Evolutionary conservation across 2,888 invertebrate genomes (phyloP), one percentile per base, ranked within the genome.

Genomic region (Azorinus chamasolen): DNA sequence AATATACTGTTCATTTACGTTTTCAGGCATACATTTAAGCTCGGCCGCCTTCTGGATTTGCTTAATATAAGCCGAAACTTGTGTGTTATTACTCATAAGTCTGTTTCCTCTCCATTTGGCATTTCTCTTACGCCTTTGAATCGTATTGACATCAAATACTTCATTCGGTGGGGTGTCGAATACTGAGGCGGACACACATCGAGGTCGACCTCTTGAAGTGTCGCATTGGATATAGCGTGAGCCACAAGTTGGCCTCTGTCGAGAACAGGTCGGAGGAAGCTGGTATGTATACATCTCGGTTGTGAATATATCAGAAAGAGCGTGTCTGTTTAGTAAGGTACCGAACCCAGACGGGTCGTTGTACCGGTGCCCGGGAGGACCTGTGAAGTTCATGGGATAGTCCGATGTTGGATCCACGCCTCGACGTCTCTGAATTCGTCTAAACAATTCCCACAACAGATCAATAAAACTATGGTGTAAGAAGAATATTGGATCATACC

Each of bases 401-500:
- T 88, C 87, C 8, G 64, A 80, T 2, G 78, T 83, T 12, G 87
- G 85, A 39, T 87, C 79, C 8, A 85, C 71, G 10, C 87, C 84
- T 18, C 63, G 63, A 1, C 64, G 55, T 18, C 83, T 54, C 62
- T 87, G 87, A 12, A 84, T 84, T 12, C 83, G 73, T 39, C 88
- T 72, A 58, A 89, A 89, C 24, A 87, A 62, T 54, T 88, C 87
- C 88, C 88, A 89, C 2, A 89, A 57, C 57, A 87, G 84, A 61
- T 90, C 90, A 16, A 89, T 84, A 57, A 87, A 89, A 0, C 87
- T 84, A 74, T 89, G 89, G 59, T 87, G 86, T 43, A 89, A 41
- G 54, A 84, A 85, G 72, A 89, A 90, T n/a, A 88, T 55, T 0
- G 89, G 88, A 62, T 90, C 90, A 74, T 79, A 87, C 1, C 87